Evolutionary conservation across 2,797 vertebrate species (phyloP).

Genomic region (Rhodeus uyekii): DNA sequence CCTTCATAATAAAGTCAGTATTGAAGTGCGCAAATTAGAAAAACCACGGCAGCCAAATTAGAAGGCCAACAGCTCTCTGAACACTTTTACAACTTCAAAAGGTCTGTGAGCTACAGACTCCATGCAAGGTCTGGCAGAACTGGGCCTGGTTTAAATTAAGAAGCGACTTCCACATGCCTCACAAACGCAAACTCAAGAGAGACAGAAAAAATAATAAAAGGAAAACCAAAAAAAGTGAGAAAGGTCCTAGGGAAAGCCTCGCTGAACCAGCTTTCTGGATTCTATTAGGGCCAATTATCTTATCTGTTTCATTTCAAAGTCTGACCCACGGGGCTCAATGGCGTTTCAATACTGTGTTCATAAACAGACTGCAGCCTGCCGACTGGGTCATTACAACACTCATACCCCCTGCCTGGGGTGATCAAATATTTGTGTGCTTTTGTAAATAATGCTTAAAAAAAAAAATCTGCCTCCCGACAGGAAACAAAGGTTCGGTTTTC

Average conservation of each 20-base stretch:
- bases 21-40: conserved; percentile 99
- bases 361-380: conserved; percentile 86
- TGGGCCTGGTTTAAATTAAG: conserved; percentile 98
- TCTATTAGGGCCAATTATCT: conserved; percentile 99
- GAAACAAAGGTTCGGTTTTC: conserved; percentile 82
- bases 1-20: conserved; percentile 96
- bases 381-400: conserved; percentile 97
- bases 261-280: conserved; percentile 90
- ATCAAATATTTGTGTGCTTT: conserved; percentile 99
- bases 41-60: conserved; percentile 94
- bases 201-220: conserved; percentile 72
- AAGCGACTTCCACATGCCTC: conserved; percentile 90
- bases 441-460: conserved; percentile 98
- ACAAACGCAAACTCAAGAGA: conserved; percentile 94
- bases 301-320: conserved; percentile 99
- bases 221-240: conserved; percentile 55
- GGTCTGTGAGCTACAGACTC: conserved; percentile 90
- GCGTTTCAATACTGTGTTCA: conserved; percentile 89
- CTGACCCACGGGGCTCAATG: conserved; percentile 94
- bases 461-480: conserved; percentile 81
- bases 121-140: conserved; percentile 80
- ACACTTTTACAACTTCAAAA: conserved; percentile 98
- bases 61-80: conserved; percentile 87
- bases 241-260: conserved; percentile 71
- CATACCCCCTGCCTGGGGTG: conserved; percentile 91